Conservation (phyloP, 2,888 invertebrate species). For the Octodonta nipae region DNA sequence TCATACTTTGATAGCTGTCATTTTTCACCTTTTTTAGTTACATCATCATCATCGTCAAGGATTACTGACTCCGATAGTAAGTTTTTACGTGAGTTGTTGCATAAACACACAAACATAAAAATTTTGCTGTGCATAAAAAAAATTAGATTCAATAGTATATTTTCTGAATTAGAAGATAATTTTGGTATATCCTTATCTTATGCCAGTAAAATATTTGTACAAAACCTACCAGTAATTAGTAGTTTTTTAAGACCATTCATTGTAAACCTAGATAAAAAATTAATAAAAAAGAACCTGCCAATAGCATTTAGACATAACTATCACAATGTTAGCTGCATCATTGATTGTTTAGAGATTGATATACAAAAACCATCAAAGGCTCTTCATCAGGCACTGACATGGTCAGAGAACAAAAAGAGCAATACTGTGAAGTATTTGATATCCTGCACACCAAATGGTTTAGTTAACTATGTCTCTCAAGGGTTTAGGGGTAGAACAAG, state of each 20-base stretch:
- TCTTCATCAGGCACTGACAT: conserved; percentile 11
- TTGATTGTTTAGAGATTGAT: conserved; percentile 12
- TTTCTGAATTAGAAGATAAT: too few relatives aligned
- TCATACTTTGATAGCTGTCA: conserved; percentile 1
- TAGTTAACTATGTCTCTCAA: conserved; percentile 5
- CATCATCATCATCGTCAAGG: too few relatives aligned
- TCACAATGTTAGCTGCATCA: conserved; percentile 8
- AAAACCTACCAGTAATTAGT: not conserved
- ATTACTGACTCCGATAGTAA: too few relatives aligned
- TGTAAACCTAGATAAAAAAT: not conserved
- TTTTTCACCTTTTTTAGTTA: conserved; percentile 1
- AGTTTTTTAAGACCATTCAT: not conserved
- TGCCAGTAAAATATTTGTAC: conserved; percentile 4
- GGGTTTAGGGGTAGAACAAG: conserved; percentile 5
- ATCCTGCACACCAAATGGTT: too few relatives aligned
- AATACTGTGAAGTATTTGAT: conserved; percentile 13
- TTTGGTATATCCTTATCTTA: too few relatives aligned
- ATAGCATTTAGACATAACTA: conserved; percentile 9
- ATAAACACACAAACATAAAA: conserved; percentile 2
- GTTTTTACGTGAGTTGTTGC: not conserved
- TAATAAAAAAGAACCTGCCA: conserved; percentile 4
- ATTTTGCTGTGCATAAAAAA: conserved; percentile 1
- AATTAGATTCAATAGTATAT: too few relatives aligned
- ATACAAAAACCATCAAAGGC: conserved; percentile 10
- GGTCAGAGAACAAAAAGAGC: conserved; percentile 11